Base-by-base conservation (phyloP, 2,888 invertebrate genomes). In the Eupelmus urozonus region DNA sequence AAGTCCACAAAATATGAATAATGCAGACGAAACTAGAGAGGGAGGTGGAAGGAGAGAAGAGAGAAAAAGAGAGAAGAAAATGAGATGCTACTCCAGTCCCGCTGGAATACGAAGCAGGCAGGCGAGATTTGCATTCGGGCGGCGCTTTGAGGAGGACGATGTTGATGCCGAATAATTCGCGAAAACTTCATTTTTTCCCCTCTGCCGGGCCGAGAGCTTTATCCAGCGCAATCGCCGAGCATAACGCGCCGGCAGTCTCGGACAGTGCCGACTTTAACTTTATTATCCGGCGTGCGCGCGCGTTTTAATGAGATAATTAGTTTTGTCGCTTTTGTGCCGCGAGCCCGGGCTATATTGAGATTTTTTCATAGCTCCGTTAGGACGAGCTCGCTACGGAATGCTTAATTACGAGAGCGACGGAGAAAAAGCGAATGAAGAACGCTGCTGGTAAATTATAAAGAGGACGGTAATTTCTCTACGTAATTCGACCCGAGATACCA, bases 91-190 rank as follows among this genome's bases (percentile, higher is more conserved):
- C n/a, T 11, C 11, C 29, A 7, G 20, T 20, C 23, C 25, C 20
- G 9, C 18, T 16, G 34, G 49, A 60, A 60, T 60, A 60, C 71
- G 34, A 51, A 51, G 16, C 42, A 42, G 60, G 5, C 57, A 23
- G 59, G 45, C 23, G 49, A 20, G 51, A 71, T 60, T 69, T 71
- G 71, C 60, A 71, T 60, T 51, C n/a, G n/a, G n/a, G 60, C 25
- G n/a, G 5, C 29, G 55, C 53, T 45, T 45, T 9, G 11, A 34
- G 42, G 62, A 0, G 16, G 27, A 18, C 16, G 40, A 60, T 40
- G 27, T 29, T 65, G 65, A 65, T 27, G 45, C 9, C 3, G 42
- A 42, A 42, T 57, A 69, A 69, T 69, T 57, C 13, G 25, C 45
- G 23, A 57, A 57, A 67, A 45, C 45, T 69, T 69, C 25, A 40